A percentile compares a stretch with the other conserved stretches of the same genome.
Evolutionary conservation across 2,888 invertebrate species (phyloP).

Genomic region (Ectemnius cavifrons): DNA sequence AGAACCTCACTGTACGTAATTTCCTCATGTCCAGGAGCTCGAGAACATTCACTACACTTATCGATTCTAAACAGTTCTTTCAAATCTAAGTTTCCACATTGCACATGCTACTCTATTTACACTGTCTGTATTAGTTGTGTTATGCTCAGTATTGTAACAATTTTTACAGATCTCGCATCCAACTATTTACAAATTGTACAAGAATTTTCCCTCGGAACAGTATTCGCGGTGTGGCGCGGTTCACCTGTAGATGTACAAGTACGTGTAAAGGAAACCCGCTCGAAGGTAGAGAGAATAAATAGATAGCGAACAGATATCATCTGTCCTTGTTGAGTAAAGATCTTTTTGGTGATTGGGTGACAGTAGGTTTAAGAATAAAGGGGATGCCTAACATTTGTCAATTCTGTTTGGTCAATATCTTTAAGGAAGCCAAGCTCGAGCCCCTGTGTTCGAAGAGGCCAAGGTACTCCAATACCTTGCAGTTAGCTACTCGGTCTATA

Average conservation of each 20-base stretch:
- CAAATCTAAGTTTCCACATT: neutral
- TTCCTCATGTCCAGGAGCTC: constrained; percentile 1
- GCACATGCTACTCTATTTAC: constrained; percentile 5
- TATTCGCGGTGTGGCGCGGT: neutral
- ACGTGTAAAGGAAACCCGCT: neutral
- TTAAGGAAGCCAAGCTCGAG: neutral
- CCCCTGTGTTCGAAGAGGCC: no score
- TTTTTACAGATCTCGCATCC: no score
- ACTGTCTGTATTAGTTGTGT: neutral
- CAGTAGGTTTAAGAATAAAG: no score
- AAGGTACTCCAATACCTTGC: no score
- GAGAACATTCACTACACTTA: constrained; percentile 10
- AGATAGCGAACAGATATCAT: neutral
- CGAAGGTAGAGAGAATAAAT: constrained; percentile 12
- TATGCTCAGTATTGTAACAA: no score
- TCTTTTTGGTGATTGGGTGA: no score
- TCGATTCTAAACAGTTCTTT: neutral
- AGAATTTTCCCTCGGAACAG: neutral
- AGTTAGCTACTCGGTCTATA: no score
- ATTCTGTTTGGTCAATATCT: constrained; percentile 2
- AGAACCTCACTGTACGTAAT: constrained; percentile 4
- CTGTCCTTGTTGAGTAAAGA: no score
- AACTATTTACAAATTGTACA: no score
- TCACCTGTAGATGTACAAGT: constrained; percentile 31
- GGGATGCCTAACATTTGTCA: neutral